Percentiles rank a stretch among this genome's conserved stretches.
These are phyloP conservation scores for Alsophila aescularia DNA, from an alignment of 2,888 invertebrate species.

Conservation along the genomic window DNA sequence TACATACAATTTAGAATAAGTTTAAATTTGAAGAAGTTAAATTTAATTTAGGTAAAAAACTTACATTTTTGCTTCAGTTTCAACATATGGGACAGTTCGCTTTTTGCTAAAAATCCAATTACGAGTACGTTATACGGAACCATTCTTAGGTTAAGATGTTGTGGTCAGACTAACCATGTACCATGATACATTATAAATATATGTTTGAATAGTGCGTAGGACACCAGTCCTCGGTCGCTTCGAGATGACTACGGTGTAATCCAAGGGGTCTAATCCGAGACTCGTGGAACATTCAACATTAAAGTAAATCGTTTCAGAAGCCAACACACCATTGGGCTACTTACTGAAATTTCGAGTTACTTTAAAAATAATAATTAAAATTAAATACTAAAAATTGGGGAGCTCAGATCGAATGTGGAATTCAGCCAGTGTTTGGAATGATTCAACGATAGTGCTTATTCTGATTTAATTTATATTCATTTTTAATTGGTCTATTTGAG, in stretches of 20 bases:
- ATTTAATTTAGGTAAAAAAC: no score
- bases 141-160: neutral
- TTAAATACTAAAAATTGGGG: no score
- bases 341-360: no score
- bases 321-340: neutral
- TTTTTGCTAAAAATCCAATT: no score
- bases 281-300: neutral
- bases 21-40: no score
- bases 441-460: neutral
- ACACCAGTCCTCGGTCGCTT: slow-evolving; percentile 7
- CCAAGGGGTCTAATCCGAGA: neutral
- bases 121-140: slow-evolving; percentile 12
- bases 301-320: neutral
- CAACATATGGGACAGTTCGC: no score
- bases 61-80: no score
- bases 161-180: neutral
- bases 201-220: slow-evolving; percentile 1
- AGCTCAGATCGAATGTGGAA: neutral
- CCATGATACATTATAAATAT: slow-evolving; percentile 14
- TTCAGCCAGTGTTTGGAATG: neutral
- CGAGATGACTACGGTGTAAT: neutral
- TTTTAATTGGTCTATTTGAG: no score
- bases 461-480: neutral
- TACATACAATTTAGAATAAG: no score
- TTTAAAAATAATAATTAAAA: no score